phyloP scores from a whole-genome alignment of 2,797 vertebrate species.

The Cirrhinus mrigala region DNA sequence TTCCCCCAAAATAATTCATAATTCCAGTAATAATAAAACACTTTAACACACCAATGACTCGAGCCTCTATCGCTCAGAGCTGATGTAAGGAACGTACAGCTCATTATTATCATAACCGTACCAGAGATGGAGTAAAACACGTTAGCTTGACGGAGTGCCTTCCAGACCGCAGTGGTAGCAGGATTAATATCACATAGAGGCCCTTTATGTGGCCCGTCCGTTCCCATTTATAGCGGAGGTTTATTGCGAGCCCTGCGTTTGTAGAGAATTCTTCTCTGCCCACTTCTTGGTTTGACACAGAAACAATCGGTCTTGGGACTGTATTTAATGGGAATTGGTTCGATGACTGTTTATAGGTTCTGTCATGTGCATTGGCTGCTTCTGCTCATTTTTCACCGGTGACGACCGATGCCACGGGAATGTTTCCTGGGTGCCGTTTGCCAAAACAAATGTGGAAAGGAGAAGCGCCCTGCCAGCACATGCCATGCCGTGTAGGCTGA shows the following conservation, averaged over 20 bases:
- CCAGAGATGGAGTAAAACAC: conserved; percentile 48
- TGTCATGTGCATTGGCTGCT: background rate
- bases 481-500: background rate
- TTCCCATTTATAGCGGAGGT: conserved; percentile 52
- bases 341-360: conserved; percentile 5
- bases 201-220: conserved; percentile 54
- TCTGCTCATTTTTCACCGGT: conserved; percentile 14
- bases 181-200: conserved; percentile 53
- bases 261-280: conserved; percentile 46
- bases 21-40: conserved; percentile 22
- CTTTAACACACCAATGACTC: conserved; percentile 49
- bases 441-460: conserved; percentile 16
- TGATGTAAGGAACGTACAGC: conserved; percentile 40
- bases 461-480: background rate
- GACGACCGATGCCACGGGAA: background rate
- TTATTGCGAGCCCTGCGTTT: conserved; percentile 51
- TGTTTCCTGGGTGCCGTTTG: conserved; percentile 9
- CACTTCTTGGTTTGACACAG: conserved; percentile 33
- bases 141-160: conserved; percentile 49
- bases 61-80: conserved; percentile 29
- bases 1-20: conserved; percentile 39
- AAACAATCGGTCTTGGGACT: conserved; percentile 43
- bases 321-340: conserved; percentile 28
- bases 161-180: conserved; percentile 47
- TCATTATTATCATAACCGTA: conserved; percentile 55